A percentile compares a stretch with the other conserved stretches of the same genome.
Evolutionary conservation across 1,140 invertebrate genomes (phyloP).

Genomic region (Drosophila miranda): DNA sequence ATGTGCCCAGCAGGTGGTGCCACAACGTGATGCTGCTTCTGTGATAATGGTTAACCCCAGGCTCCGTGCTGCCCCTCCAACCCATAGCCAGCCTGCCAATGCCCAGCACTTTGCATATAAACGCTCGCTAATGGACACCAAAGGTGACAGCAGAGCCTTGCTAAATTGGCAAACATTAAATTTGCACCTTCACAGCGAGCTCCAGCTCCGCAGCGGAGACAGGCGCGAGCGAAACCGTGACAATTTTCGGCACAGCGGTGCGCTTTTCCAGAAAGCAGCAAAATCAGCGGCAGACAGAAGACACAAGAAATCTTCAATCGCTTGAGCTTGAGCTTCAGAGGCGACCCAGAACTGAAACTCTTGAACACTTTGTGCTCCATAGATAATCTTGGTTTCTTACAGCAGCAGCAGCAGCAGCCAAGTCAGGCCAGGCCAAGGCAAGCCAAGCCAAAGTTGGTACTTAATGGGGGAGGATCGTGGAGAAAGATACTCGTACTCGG

Average conservation of each 20-base stretch:
- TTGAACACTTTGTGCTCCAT: background rate
- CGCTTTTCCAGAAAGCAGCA: slow-evolving; percentile 69
- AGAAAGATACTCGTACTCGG: too few relatives aligned
- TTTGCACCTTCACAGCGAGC: slow-evolving; percentile 74
- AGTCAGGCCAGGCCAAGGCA: too few relatives aligned
- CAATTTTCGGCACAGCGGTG: slow-evolving; percentile 79
- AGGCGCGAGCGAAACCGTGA: slow-evolving; percentile 58
- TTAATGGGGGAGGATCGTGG: too few relatives aligned
- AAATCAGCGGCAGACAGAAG: slow-evolving; percentile 25
- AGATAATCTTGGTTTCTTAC: too few relatives aligned
- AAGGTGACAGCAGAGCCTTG: slow-evolving; percentile 74
- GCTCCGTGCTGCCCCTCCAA: slow-evolving; percentile 35
- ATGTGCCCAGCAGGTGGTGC: slow-evolving; percentile 69
- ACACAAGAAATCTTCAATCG: slow-evolving; percentile 18
- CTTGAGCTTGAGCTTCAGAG: slow-evolving; percentile 4
- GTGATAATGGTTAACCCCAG: slow-evolving; percentile 67
- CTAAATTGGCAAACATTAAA: slow-evolving; percentile 81
- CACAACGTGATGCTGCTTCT: slow-evolving; percentile 74
- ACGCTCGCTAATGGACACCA: slow-evolving; percentile 79
- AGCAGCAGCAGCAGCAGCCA: too few relatives aligned
- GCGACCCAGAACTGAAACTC: slow-evolving; percentile 26
- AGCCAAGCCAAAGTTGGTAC: too few relatives aligned
- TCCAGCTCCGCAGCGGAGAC: background rate
- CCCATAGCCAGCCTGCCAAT: slow-evolving; percentile 37
- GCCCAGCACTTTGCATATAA: slow-evolving; percentile 77